Base-by-base conservation (phyloP, 2,888 invertebrate genomes). In the Diadegma fenestrale region DNA sequence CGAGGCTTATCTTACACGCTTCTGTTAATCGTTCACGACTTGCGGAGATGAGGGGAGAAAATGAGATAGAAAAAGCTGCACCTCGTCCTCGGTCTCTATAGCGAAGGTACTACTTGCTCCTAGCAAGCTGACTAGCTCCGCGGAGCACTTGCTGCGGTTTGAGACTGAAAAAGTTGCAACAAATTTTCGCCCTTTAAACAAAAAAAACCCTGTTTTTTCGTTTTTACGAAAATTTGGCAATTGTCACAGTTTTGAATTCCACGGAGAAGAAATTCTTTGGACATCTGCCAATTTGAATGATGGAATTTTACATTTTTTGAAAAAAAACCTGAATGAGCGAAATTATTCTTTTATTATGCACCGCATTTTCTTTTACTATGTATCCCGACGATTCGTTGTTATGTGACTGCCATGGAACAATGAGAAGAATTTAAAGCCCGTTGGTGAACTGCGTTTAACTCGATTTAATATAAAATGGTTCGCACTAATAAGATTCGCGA, bases 401-500 rank as follows among this genome's bases (percentile, higher is more conserved):
- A 78, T 68, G 43, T 19, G 61, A 68, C 61, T 19, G 48, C n/a
- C 41, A 33, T 5, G 64, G 83, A 80, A 84, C 87, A 85, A 85
- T 88, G 87, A 87, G 86, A 88, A 88, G 86, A 87, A 88, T 90
- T 89, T 88, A 87, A 90, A 88, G 78, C 88, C 79, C 87, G 58
- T 51, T 83, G 87, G 88, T 89, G 90, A 90, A 90, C 89, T 89
- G 86, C 84, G 86, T 87, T 90, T 91, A 92, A 92, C 90, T 91
- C 90, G 88, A 92, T 91, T 90, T 87, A 81, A 87, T 85, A 87
- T 88, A 90, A 91, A 91, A 91, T 89, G 89, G 88, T 89, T 88
- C 88, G 76, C 89, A 90, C 88, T 92, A 92, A 92, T 92, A 91
- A 92, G 91, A 92, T 91, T 91, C 91, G 89, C 88, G 87, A 88